A percentile compares a stretch with the other conserved stretches of the same genome.
Conservation (phyloP, 92 coral and sea anemone genomes). For the Zoanthus sociatus region DNA sequence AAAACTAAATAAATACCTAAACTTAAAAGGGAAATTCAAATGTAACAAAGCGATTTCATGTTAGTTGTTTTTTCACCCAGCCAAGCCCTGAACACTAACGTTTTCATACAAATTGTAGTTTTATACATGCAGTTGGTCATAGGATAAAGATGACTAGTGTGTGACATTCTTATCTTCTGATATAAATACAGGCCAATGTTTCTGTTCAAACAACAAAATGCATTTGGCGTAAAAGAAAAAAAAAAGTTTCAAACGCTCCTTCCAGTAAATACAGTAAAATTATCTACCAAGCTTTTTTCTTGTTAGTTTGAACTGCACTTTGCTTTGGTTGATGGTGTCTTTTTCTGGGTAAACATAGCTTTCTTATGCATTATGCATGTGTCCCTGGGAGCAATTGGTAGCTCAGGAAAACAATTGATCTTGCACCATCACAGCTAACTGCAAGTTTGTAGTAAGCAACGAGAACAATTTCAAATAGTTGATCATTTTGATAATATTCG, state of each 20-base stretch:
- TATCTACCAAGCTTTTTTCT: background rate
- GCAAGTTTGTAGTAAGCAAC: slow-evolving; percentile 25
- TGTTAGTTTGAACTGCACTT: background rate
- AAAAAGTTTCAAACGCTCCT: slow-evolving; percentile 23
- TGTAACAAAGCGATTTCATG: no score
- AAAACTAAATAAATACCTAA: no score
- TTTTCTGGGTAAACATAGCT: slow-evolving; percentile 28
- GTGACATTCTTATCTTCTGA: background rate
- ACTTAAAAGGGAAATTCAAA: no score
- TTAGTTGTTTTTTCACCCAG: background rate
- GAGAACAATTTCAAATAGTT: slow-evolving; percentile 51
- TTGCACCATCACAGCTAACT: slow-evolving; percentile 36
- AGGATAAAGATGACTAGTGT: background rate
- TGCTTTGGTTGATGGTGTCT: background rate
- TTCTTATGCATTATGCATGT: slow-evolving; percentile 47
- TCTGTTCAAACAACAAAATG: slow-evolving; percentile 30
- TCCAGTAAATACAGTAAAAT: slow-evolving; percentile 38
- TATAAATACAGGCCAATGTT: background rate
- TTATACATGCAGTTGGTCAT: background rate
- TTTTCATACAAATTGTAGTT: slow-evolving; percentile 8
- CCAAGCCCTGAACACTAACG: background rate
- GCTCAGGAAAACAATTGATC: slow-evolving; percentile 14
- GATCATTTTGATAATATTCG: slow-evolving; percentile 46
- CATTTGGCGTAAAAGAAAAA: slow-evolving; percentile 15
- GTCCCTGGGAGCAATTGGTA: slow-evolving; percentile 51